Base-by-base conservation (phyloP, 2,797 vertebrate species). In the Catharus ustulatus region DNA sequence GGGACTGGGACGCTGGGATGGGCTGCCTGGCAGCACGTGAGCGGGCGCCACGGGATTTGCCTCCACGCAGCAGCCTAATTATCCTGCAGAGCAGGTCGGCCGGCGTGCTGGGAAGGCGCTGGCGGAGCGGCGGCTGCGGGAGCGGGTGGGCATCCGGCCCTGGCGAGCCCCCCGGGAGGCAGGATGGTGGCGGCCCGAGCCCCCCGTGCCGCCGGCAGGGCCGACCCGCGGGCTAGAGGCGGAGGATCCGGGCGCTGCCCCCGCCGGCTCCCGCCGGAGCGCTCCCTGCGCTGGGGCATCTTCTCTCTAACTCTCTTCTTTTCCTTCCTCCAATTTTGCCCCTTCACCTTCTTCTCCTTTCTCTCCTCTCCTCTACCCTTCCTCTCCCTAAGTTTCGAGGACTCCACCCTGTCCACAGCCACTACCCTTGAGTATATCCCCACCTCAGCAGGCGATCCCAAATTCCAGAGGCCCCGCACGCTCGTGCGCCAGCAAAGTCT, bases 361-460 rank as follows among this genome's bases (percentile, higher is more conserved):
- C 97, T 97, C 97, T 98, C 98, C 98, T 98, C 98, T 97, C 98
- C 98, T 97, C 98, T 97, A 95, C 96, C 97, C 97, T 98, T 97
- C 97, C 98, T 98, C 94, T 97, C 98, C 97, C 97, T 97, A 98
- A 98, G 98, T 98, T 99, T 99, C 97, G 97, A 98, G 97, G 99
- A 99, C 97, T 98, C 98, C 88, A 98, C 99, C 96, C 97, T 99
- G 96, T 99, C 99, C 90, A 98, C 99, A 92, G 98, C 99, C 90
- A 99, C 99, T 98, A 99, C 99, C 97, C 98, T 99, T 98, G 99
- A 99, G 98, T 99, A 99, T 98, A 99, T 99, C 97, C 99, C 99
- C 58, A 99, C 98, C 96, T 99, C 99, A 63, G 98, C 98, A 42
- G 98, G 98, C 96, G 98, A 98, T 81, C 95, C 97, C 93, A 98